A percentile compares a stretch with the other conserved stretches of the same genome.
phyloP scores from a whole-genome alignment of 2,888 invertebrate species.

The Chalcis sispes region DNA sequence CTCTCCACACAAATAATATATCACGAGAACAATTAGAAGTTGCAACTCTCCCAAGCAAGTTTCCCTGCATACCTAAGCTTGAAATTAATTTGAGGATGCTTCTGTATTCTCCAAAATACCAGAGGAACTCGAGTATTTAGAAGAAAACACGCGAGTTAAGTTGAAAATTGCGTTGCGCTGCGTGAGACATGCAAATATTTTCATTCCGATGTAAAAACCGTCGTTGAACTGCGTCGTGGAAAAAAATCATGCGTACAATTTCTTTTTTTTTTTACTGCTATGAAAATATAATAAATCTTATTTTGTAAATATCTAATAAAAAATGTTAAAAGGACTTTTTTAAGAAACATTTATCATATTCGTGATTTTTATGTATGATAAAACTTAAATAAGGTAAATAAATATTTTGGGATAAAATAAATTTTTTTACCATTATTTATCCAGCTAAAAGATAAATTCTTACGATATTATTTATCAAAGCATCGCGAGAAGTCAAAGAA shows the following conservation, averaged over 20 bases:
- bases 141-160: constrained; percentile 42
- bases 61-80: constrained; percentile 40
- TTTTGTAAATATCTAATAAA: too few species aligned
- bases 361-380: too few species aligned
- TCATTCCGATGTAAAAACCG: constrained; percentile 32
- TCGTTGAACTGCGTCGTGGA: constrained; percentile 1
- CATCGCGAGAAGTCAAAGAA: too few species aligned
- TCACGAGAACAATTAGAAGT: constrained; percentile 52
- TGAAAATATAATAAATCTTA: too few species aligned
- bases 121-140: constrained; percentile 15
- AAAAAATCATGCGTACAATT: neutral
- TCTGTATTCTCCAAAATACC: constrained; percentile 47
- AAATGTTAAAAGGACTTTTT: too few species aligned
- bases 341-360: neutral
- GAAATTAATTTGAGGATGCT: constrained; percentile 51
- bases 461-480: too few species aligned
- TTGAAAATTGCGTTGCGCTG: constrained; percentile 51
- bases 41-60: constrained; percentile 43
- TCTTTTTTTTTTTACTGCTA: too few species aligned
- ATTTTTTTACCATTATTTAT: too few species aligned
- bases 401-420: too few species aligned
- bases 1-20: constrained; percentile 47
- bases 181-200: constrained; percentile 52
- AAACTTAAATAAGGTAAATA: too few species aligned
- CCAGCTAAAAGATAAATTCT: too few species aligned